Conservation (phyloP, 2,888 invertebrate genomes). For the Pristionchus japonicus region DNA sequence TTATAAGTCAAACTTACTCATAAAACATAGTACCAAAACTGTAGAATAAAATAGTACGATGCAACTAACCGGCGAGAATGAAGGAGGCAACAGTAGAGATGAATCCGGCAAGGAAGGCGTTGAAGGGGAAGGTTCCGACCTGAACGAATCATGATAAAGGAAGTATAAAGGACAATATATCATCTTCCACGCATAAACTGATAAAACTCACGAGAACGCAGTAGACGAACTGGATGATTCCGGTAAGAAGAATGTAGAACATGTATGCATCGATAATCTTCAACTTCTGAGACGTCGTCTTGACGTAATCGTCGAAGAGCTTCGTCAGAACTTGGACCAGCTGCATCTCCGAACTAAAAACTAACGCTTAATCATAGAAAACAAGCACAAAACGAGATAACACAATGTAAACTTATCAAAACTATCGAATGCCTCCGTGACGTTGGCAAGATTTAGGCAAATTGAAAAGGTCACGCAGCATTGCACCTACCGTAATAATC, state of each 20-base stretch:
- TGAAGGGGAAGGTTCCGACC: constrained; percentile 99
- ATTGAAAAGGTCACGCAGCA: not conserved
- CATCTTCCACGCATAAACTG: not conserved
- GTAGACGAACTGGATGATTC: constrained; percentile 80
- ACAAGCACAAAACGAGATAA: not conserved
- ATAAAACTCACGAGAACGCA: constrained; percentile 54
- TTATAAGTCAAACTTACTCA: too few species aligned
- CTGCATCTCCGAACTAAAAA: constrained; percentile 51
- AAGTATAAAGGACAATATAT: not conserved
- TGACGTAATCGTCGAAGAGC: constrained; percentile 89
- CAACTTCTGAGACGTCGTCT: constrained; percentile 90
- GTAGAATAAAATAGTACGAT: not conserved
- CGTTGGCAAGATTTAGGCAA: constrained; percentile 28
- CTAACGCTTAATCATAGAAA: not conserved
- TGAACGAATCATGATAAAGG: too few species aligned
- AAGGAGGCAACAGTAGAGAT: constrained; percentile 97
- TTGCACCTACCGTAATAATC: not conserved
- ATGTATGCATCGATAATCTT: constrained; percentile 97
- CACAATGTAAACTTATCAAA: not conserved
- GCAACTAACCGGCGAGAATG: constrained; percentile 89
- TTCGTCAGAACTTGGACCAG: constrained; percentile 74
- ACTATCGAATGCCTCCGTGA: not conserved
- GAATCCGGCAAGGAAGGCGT: constrained; percentile 99
- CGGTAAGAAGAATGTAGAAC: constrained; percentile 93
- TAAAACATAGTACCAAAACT: too few species aligned